phyloP scores from a whole-genome alignment of 2,797 vertebrate species.

The Myiothlypis chrysogaster region DNA sequence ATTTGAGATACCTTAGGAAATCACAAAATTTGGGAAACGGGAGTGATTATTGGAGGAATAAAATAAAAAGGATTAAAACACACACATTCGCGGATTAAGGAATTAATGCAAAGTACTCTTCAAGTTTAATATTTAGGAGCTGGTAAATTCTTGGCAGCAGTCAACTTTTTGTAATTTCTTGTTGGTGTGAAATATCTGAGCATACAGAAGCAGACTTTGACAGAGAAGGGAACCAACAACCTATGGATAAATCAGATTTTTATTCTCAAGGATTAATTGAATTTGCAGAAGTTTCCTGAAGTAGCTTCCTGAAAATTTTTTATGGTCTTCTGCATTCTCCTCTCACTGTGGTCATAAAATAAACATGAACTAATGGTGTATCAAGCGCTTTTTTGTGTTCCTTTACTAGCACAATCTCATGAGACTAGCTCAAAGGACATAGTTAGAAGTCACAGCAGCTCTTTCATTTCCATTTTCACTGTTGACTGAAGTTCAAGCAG shows the following conservation, averaged over 20 bases:
- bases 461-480: slow-evolving; percentile 20
- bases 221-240: not conserved
- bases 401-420: not conserved
- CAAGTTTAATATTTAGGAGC: not conserved
- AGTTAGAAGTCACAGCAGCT: not conserved
- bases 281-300: not conserved
- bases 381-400: not conserved
- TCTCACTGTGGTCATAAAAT: not conserved
- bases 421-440: not conserved
- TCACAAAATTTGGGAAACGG: not conserved
- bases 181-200: not conserved
- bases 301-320: not conserved
- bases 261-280: not conserved
- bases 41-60: not conserved
- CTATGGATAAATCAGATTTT: not conserved
- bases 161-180: not conserved
- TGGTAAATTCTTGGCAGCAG: not conserved
- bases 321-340: not conserved
- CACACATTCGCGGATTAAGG: not conserved
- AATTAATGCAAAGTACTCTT: not conserved
- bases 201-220: not conserved
- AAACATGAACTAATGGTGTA: not conserved
- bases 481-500: not conserved
- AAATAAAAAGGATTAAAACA: not conserved
- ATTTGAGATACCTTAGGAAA: not conserved